Evolutionary conservation across 2,797 vertebrate species (phyloP).

Genomic region (Erithacus rubecula): DNA sequence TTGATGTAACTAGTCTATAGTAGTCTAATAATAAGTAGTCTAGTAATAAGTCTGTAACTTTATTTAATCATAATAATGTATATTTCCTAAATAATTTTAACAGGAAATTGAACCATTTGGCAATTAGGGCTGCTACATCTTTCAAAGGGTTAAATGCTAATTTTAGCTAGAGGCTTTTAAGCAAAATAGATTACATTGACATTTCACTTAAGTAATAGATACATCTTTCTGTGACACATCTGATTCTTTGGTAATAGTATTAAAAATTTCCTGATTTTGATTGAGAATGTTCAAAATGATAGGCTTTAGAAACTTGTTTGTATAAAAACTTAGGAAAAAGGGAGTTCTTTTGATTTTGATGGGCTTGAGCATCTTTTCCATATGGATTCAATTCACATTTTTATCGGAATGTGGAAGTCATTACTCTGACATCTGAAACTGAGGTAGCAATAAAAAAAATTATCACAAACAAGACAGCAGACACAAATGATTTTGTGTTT

Average conservation of each 20-base stretch:
- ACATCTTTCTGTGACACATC: not conserved
- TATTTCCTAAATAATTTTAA: not conserved
- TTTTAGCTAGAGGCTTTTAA: not conserved
- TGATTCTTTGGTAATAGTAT: not conserved
- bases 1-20: no score
- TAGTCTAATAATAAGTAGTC: no score
- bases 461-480: conserved; percentile 83
- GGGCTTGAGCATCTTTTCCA: conserved; percentile 65
- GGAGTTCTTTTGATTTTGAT: conserved; percentile 54
- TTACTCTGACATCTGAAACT: conserved; percentile 84
- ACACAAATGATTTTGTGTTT: conserved; percentile 84
- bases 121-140: not conserved
- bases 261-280: not conserved
- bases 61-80: not conserved
- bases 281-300: not conserved
- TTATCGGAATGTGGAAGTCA: conserved; percentile 84
- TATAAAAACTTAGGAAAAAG: conserved; percentile 35
- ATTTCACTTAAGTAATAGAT: not conserved
- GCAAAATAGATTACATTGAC: not conserved
- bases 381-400: conserved; percentile 82
- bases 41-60: not conserved
- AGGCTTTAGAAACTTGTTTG: not conserved
- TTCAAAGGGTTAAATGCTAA: not conserved
- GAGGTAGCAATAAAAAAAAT: conserved; percentile 84
- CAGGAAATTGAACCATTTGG: not conserved